These are phyloP conservation scores for Trachelus troglodyta DNA, from an alignment of 2,888 invertebrate species.

Conservation along the genomic window DNA sequence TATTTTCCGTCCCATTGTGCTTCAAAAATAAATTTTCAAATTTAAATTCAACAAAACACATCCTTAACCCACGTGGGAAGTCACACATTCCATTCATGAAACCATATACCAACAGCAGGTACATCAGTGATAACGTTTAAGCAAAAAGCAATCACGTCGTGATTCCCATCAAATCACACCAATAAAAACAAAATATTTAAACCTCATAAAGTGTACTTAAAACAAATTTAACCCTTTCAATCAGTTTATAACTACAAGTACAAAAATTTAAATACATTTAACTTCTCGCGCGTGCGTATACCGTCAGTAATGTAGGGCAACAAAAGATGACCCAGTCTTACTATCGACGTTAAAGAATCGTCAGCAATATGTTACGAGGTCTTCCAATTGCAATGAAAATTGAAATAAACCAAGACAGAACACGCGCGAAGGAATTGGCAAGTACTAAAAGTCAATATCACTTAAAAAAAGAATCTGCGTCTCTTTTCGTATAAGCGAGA, in stretches of 20 bases:
- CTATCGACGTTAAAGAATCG: not conserved
- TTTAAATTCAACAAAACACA: not conserved
- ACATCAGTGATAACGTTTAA: not conserved
- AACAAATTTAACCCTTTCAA: not conserved
- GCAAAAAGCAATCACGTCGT: not conserved
- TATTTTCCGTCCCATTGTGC: conserved; percentile 80
- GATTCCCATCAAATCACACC: not conserved
- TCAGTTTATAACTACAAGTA: not conserved
- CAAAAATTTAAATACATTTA: not conserved
- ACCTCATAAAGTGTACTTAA: not conserved
- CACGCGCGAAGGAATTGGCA: not conserved
- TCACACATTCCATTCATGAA: not conserved
- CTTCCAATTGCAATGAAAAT: not conserved
- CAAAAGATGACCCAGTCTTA: not conserved
- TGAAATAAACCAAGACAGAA: not conserved
- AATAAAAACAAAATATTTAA: not conserved
- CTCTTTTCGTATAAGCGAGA: not conserved
- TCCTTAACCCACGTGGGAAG: not conserved
- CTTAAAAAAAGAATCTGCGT: not conserved
- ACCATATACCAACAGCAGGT: not conserved
- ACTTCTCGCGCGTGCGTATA: not conserved
- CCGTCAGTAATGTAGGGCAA: not conserved
- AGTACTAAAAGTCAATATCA: not conserved
- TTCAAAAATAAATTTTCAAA: not conserved
- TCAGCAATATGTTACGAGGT: not conserved